Base-by-base conservation (phyloP, 1,140 invertebrate species). In the Dendroctonus ponderosae region DNA sequence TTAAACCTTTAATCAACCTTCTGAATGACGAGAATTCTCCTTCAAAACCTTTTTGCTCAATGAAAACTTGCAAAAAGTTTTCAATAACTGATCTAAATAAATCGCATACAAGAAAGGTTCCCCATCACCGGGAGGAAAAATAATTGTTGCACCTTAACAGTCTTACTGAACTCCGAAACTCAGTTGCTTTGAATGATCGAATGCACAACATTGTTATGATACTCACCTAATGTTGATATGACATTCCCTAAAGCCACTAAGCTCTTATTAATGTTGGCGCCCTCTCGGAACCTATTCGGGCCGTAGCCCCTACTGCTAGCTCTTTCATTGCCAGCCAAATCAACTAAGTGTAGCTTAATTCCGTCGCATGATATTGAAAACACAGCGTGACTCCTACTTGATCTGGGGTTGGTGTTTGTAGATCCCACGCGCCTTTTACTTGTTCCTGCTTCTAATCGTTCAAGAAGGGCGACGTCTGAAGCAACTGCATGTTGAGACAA, bases 191-290 rank as follows among this genome's bases (percentile, higher is more conserved):
- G n/a, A n/a, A n/a, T n/a, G n/a, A n/a, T n/a, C n/a, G n/a, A n/a
- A n/a, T n/a, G n/a, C n/a, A n/a, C n/a, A n/a, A n/a, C n/a, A n/a
- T n/a, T n/a, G n/a, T n/a, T n/a, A n/a, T n/a, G n/a, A n/a, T 26
- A 73, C 79, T 80, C 81, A 86, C 89, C 89, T 69, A 91, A 80
- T 14, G 88, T 85, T 26, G 88, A 89, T 72, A 91, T 91, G 40
- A 91, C 89, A 79, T 90, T 91, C 68, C 89, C 88, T 37, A 92
- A 79, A 46, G 89, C 89, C 2, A 92, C 90, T 44, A 93, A 80
- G 52, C 89, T 91, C 74, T 89, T 90, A 79, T 93, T 93, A 71
- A 93, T 93, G 73, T 89, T 91, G 44, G 89, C 87, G 12, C 91
- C 90, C 80, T 91, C 90, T 76, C 90, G 86, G 62, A 89, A 82